phyloP scores from a whole-genome alignment of 2,797 vertebrate species.

The Sebastes taczanowskii region DNA sequence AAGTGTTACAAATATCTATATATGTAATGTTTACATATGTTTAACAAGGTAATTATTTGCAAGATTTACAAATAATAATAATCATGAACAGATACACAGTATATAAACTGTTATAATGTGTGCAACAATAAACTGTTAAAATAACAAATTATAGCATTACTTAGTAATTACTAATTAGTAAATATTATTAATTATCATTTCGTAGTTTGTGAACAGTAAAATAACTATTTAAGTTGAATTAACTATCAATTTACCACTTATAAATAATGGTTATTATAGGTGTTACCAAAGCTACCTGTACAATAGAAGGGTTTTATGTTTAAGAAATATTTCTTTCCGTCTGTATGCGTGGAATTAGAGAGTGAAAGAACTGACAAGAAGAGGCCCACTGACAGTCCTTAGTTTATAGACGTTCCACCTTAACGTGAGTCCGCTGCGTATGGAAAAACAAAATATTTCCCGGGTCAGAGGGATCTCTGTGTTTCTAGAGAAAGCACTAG shows the following conservation, averaged over 20 bases:
- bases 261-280: too few species aligned
- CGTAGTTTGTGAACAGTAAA: background rate
- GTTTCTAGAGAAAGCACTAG: constrained; percentile 83
- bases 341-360: background rate
- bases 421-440: constrained; percentile 18
- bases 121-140: background rate
- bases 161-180: too few species aligned
- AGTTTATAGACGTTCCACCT: constrained; percentile 30
- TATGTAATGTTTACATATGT: too few species aligned
- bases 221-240: background rate
- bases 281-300: too few species aligned
- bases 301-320: background rate
- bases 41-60: too few species aligned
- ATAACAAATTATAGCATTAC: too few species aligned
- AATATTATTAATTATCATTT: background rate
- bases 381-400: constrained; percentile 5
- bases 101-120: too few species aligned
- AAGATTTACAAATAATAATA: too few species aligned
- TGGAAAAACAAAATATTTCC: constrained; percentile 62
- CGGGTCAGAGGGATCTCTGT: constrained; percentile 83
- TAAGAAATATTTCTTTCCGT: background rate
- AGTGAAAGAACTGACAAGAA: background rate
- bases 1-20: too few species aligned
- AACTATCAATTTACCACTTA: background rate
- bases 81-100: too few species aligned